Evolutionary conservation across 2,888 invertebrate genomes (phyloP).

Genomic region (Spodoptera picta): DNA sequence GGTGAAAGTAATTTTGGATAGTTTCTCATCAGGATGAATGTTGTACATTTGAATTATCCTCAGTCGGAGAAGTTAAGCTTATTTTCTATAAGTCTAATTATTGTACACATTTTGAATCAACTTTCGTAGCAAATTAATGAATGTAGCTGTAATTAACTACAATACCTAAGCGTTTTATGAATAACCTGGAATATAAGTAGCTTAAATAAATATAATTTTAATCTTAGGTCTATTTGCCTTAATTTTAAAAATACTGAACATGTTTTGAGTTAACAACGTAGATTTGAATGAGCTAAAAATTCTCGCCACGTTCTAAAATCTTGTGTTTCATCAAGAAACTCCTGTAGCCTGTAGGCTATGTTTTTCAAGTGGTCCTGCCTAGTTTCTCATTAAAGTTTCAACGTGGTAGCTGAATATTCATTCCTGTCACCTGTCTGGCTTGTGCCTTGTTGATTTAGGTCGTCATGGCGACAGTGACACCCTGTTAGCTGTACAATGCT

Average conservation of each 20-base stretch:
- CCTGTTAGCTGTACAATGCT: constrained; percentile 5
- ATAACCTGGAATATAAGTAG: too few relatives aligned
- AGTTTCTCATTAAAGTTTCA: constrained; percentile 62
- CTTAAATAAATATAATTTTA: too few relatives aligned
- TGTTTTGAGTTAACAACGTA: too few relatives aligned
- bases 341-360: constrained; percentile 2
- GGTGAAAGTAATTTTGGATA: constrained; percentile 42
- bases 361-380: constrained; percentile 29
- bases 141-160: too few relatives aligned
- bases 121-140: too few relatives aligned
- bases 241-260: neutral
- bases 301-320: neutral
- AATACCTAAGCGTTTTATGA: too few relatives aligned
- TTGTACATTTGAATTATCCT: neutral
- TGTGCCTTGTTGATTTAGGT: constrained; percentile 5
- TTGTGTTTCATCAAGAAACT: constrained; percentile 5
- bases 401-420: constrained; percentile 67
- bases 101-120: too few relatives aligned
- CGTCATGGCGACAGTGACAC: neutral
- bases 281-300: constrained; percentile 8
- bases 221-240: too few relatives aligned
- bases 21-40: constrained; percentile 42
- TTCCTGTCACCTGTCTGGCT: constrained; percentile 52
- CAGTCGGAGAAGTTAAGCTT: too few relatives aligned
- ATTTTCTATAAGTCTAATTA: too few relatives aligned